Base-by-base conservation (phyloP, 2,888 invertebrate genomes). In the Ceraclea dissimilis region DNA sequence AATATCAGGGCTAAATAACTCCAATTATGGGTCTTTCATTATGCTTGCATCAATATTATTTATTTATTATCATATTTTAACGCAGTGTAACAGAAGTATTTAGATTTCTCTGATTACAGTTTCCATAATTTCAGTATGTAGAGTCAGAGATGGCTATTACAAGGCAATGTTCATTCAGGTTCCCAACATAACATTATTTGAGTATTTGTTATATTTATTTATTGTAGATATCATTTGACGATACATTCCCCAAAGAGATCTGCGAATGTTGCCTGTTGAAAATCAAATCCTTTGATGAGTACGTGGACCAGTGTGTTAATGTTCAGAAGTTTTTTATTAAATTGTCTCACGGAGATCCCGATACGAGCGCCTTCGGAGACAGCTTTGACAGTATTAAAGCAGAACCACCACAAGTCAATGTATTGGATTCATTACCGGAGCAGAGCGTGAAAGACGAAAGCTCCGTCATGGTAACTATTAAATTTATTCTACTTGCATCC, bases 201-300 rank as follows among this genome's bases (percentile, higher is more conserved):
- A n/a, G n/a, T n/a, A n/a, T n/a, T n/a, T n/a, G n/a, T n/a, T n/a
- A n/a, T n/a, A n/a, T n/a, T n/a, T n/a, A n/a, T 46, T 44, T 34
- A 54, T 51, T 49, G 10, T 39, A 59, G 59, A 50, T 59, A 20
- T 54, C 54, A 11, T 18, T 19, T 11, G 56, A 60, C n/a, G 62
- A 62, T 49, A 26, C 46, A 10, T 55, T 60, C 47, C 57, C 62
- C 2, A 60, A 58, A 17, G 52, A 53, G 17, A 47, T 60, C 22
- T 62, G 62, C 31, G 53, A 58, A 20, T 50, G 46, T 34, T 62
- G 62, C 48, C 39, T 51, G 10, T 26, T 49, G 26, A 62, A 54
- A 52, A 54, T 62, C 17, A 46, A 56, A 22, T 34, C 54, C 13
- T 62, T 62, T 44, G 56, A 62, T 26, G 58, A 56, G 52, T 62